phyloP scores from a whole-genome alignment of 2,797 vertebrate genomes.

The Vultur gryphus region DNA sequence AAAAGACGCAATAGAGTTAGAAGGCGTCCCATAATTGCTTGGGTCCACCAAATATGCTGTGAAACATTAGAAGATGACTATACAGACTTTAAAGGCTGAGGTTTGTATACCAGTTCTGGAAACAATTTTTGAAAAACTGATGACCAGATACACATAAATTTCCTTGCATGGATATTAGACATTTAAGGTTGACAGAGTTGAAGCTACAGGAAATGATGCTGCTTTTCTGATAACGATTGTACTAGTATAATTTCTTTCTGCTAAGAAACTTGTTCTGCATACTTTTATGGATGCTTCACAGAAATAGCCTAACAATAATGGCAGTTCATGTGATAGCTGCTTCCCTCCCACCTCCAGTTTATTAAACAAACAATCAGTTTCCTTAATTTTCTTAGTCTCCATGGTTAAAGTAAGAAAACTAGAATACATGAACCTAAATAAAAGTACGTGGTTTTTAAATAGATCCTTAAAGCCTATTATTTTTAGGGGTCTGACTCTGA shows the following conservation, averaged over 20 bases:
- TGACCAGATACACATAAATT: neutral
- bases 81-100: neutral
- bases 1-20: neutral
- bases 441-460: neutral
- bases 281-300: neutral
- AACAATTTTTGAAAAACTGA: neutral
- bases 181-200: neutral
- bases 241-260: neutral
- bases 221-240: neutral
- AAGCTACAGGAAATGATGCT: neutral
- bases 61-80: neutral
- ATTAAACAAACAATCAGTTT: neutral
- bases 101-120: neutral
- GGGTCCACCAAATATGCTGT: neutral
- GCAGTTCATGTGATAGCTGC: neutral
- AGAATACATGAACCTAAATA: neutral
- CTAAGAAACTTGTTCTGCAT: neutral
- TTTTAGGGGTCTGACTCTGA: neutral
- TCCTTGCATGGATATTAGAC: neutral
- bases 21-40: neutral
- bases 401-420: neutral
- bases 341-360: neutral
- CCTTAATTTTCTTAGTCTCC: neutral
- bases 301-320: neutral
- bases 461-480: neutral